phyloP scores from a whole-genome alignment of 2,113 vertebrate genomes.

The Notothenia rossii region DNA sequence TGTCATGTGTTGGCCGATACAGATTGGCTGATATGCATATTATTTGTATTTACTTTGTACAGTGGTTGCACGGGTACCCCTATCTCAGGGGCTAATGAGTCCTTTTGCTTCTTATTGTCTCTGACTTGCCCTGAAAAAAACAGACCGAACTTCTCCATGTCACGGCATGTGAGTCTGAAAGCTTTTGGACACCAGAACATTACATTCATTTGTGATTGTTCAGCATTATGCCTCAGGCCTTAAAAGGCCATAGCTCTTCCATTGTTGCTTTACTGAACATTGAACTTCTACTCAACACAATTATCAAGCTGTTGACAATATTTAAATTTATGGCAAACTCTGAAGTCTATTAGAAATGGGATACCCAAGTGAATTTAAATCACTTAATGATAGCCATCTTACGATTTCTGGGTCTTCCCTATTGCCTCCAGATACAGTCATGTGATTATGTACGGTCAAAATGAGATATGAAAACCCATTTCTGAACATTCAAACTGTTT shows the following conservation, averaged over 20 bases:
- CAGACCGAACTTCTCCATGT: too few relatives aligned
- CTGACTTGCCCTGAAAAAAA: too few relatives aligned
- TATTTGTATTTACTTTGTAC: neutral
- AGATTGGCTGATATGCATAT: too few relatives aligned
- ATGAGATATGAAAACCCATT: neutral
- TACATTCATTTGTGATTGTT: too few relatives aligned
- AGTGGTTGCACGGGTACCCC: neutral
- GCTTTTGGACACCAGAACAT: too few relatives aligned
- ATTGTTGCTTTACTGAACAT: too few relatives aligned
- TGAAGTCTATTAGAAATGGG: slow-evolving; percentile 1
- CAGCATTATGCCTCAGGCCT: too few relatives aligned
- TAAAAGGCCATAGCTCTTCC: too few relatives aligned
- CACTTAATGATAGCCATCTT: neutral
- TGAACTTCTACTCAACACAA: too few relatives aligned
- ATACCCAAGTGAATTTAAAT: neutral
- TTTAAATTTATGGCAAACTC: neutral
- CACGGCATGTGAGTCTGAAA: too few relatives aligned
- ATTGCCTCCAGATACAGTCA: neutral
- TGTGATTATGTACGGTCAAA: neutral
- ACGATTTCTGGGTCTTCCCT: neutral
- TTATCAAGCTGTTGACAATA: neutral
- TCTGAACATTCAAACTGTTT: slow-evolving; percentile 18
- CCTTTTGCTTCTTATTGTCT: too few relatives aligned
- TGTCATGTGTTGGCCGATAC: neutral
- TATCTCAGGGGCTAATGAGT: neutral